Base-by-base conservation (phyloP, 1,140 invertebrate genomes). In the Camponotus pennsylvanicus region DNA sequence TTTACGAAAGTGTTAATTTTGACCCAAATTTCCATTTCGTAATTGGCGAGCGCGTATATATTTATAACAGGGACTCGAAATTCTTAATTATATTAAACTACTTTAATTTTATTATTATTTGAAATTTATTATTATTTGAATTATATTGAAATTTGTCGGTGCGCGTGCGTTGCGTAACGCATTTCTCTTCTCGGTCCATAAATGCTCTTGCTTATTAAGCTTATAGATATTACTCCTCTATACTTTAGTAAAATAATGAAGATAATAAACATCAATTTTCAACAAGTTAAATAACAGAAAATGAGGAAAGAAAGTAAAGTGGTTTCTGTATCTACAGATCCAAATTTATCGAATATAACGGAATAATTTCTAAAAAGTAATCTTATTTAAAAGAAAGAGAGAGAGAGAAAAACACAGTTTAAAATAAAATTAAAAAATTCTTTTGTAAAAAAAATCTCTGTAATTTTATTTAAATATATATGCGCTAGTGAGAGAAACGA, bases 11-110 rank as follows among this genome's bases (percentile, higher is more conserved):
- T 83, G 79, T 75, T 83, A 75, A 83, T 83, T 83, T 61, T 61
- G 55, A 83, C 69, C 79, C 69, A 75, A 61, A 83, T 83, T 45
- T 83, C 55, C 79, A 75, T 83, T 45, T 45, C 11, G 55, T 83
- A 83, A 83, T 83, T 83, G 34, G 40, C n/a, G 55, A 42, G 67
- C 40, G 52, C 37, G 78, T 61, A 18, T 21, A 64, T 63, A n/a
- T 11, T 34, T 52, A 52, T 61, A 66, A 32, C 18, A 27, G 55
- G 32, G 27, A 27, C 49, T 34, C 21, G 21, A 63, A 37, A 80
- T 80, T 3, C 37, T 70, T 59, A 61, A 75, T 61, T 73, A 64
- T 21, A 61, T 75, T 61, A 61, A 61, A 42, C n/a, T 73, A 18
- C 18, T 45, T 83, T 8, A 18, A 49, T 71, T 61, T 61, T 49